These are phyloP conservation scores for Ailurus styani DNA, from an alignment of 2,113 vertebrate species.

Conservation along the genomic window DNA sequence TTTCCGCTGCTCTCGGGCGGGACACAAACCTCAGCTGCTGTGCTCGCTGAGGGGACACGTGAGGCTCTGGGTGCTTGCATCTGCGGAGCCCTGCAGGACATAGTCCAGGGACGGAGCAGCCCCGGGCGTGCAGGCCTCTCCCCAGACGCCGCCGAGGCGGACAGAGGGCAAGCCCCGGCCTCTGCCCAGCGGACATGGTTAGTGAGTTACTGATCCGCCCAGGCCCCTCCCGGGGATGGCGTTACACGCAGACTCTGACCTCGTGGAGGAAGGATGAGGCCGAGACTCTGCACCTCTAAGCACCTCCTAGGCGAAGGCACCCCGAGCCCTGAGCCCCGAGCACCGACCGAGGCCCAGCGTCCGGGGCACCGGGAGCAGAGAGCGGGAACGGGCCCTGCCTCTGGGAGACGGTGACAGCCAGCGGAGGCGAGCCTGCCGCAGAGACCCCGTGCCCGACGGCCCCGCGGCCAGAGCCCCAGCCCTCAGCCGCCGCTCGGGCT, in stretches of 20 bases:
- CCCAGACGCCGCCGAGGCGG: accelerated
- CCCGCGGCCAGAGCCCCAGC: neutral
- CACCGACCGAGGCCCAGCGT: accelerated
- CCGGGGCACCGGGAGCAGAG: accelerated
- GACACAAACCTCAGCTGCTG: neutral
- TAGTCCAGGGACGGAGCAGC: neutral
- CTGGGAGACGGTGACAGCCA: neutral
- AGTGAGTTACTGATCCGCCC: neutral
- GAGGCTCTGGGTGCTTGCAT: neutral
- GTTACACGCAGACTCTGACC: neutral
- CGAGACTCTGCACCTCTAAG: accelerated
- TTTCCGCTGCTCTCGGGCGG: slow-evolving; percentile 41
- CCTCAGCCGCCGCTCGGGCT: accelerated
- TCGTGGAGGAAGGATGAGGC: too few relatives aligned
- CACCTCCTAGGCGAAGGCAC: accelerated
- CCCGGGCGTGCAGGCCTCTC: neutral
- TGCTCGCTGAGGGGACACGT: slow-evolving; percentile 37
- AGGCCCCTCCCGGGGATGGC: neutral
- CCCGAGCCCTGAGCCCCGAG: accelerated
- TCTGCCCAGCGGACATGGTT: accelerated
- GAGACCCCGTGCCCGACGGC: accelerated
- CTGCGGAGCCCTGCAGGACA: neutral
- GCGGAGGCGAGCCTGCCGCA: accelerated
- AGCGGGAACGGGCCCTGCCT: accelerated
- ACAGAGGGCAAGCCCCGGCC: neutral